Evolutionary conservation across 2,888 invertebrate genomes (phyloP).

Genomic region (Drosophila planitibia): DNA sequence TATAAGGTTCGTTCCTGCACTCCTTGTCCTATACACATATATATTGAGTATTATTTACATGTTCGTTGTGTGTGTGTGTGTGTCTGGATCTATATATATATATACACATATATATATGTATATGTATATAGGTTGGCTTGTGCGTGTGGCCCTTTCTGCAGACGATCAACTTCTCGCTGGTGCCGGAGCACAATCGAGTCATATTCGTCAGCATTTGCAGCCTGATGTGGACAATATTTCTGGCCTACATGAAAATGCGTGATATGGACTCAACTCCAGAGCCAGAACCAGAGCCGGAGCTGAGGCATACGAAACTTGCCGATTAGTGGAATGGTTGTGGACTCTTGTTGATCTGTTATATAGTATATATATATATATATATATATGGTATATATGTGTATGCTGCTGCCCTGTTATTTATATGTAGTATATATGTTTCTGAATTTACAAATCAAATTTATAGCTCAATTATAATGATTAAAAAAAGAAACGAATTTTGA

Average conservation of each 20-base stretch:
- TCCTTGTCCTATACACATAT: not conserved
- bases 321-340: not conserved
- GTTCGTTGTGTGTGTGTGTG: not conserved
- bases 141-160: constrained; percentile 91
- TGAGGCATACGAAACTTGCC: not conserved
- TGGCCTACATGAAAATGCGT: constrained; percentile 90
- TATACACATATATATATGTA: not conserved
- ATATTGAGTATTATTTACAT: not conserved
- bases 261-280: constrained; percentile 52
- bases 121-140: constrained; percentile 85
- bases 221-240: constrained; percentile 91
- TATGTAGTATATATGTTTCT: constrained; percentile 7
- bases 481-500: constrained; percentile 39
- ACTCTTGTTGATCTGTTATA: constrained; percentile 21
- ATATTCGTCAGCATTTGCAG: constrained; percentile 90
- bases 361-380: constrained; percentile 1
- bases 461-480: constrained; percentile 46
- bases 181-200: constrained; percentile 91
- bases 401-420: constrained; percentile 30
- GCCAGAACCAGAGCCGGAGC: not conserved
- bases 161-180: constrained; percentile 90
- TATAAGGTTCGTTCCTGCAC: constrained; percentile 85
- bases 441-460: constrained; percentile 25
- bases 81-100: not conserved
- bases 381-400: not conserved